Evolutionary conservation across 1,140 invertebrate species (phyloP).

Genomic region (Hylaeus anthracinus): DNA sequence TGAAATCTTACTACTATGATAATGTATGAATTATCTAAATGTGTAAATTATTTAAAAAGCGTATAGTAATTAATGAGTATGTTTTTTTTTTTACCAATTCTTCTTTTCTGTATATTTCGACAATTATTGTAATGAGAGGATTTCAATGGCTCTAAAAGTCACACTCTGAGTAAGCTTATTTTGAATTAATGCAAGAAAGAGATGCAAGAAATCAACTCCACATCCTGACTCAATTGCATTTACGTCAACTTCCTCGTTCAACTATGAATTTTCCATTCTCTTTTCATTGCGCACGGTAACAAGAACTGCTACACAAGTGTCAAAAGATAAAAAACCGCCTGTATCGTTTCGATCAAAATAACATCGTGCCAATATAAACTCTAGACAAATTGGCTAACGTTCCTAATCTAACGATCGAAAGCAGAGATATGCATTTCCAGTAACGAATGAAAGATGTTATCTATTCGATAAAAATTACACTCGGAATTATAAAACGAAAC

Average conservation of each 20-base stretch:
- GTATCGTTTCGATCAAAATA: conserved; percentile 6
- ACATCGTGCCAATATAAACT: background rate
- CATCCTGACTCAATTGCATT: too few species aligned
- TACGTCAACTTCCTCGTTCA: background rate
- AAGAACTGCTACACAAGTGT: background rate
- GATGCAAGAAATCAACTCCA: background rate
- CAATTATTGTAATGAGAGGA: too few species aligned
- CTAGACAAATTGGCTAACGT: conserved; percentile 12
- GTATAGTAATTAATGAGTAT: too few species aligned
- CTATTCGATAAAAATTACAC: too few species aligned
- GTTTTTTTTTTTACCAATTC: too few species aligned
- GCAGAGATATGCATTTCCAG: conserved; percentile 3
- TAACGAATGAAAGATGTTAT: too few species aligned
- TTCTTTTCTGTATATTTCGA: too few species aligned
- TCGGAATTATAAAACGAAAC: too few species aligned
- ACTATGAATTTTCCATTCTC: background rate
- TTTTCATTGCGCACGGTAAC: conserved; percentile 3
- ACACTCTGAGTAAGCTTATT: background rate
- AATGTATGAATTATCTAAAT: too few species aligned
- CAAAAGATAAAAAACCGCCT: background rate
- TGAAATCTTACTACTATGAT: too few species aligned
- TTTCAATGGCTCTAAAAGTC: too few species aligned
- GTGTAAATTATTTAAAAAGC: too few species aligned
- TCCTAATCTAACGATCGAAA: conserved; percentile 21
- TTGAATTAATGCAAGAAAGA: background rate